Evolutionary conservation across 1,140 invertebrate genomes (phyloP).

Genomic region (Drosophila rhopaloa): DNA sequence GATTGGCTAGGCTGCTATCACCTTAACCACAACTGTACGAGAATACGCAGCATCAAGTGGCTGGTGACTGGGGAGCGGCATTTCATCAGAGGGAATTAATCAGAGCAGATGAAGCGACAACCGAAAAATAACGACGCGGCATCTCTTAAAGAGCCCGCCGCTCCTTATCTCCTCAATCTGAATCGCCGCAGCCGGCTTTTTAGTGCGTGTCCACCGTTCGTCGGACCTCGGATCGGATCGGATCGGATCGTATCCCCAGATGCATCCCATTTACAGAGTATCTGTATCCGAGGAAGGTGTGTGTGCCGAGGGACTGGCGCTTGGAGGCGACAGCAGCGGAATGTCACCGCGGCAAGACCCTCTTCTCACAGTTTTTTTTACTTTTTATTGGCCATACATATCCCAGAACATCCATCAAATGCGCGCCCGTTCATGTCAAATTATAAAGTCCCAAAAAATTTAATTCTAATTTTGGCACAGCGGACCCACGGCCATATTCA

Average conservation of each 20-base stretch:
- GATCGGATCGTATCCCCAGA: not conserved
- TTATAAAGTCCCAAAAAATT: slow-evolving; percentile 72
- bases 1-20: no score
- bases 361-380: slow-evolving; percentile 10
- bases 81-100: slow-evolving; percentile 79
- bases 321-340: slow-evolving; percentile 35
- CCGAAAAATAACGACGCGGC: slow-evolving; percentile 77
- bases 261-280: slow-evolving; percentile 36
- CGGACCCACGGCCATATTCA: slow-evolving; percentile 52
- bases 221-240: slow-evolving; percentile 1
- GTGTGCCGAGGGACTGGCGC: slow-evolving; percentile 25
- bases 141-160: slow-evolving; percentile 57
- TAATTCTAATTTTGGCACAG: slow-evolving; percentile 71
- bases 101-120: slow-evolving; percentile 78
- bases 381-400: slow-evolving; percentile 8
- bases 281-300: not conserved
- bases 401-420: slow-evolving; percentile 66
- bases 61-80: slow-evolving; percentile 51
- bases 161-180: slow-evolving; percentile 72
- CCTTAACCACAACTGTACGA: not conserved
- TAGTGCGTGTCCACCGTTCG: slow-evolving; percentile 48
- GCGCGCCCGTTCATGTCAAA: slow-evolving; percentile 66
- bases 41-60: slow-evolving; percentile 11
- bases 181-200: slow-evolving; percentile 47
- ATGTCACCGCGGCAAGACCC: slow-evolving; percentile 44